phyloP scores from a whole-genome alignment of 2,113 vertebrate genomes.

The Falco punctatus region DNA sequence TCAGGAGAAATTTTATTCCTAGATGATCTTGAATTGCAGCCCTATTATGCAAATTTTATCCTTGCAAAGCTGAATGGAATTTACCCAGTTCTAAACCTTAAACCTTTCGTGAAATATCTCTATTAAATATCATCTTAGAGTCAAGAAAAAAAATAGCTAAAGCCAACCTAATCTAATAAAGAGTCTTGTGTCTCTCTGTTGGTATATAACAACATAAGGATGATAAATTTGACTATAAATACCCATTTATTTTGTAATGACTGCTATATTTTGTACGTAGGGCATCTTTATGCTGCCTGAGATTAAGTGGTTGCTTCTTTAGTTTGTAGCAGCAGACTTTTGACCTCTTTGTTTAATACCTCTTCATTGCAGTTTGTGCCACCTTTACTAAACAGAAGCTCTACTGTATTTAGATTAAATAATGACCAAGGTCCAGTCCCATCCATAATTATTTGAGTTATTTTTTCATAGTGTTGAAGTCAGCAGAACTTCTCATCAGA shows the following conservation, averaged over 20 bases:
- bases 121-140: not conserved
- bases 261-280: not conserved
- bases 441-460: not conserved
- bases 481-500: not conserved
- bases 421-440: not conserved
- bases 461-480: not conserved
- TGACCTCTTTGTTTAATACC: not conserved
- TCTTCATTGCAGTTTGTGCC: not conserved
- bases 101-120: not conserved
- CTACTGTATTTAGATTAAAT: not conserved
- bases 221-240: not conserved
- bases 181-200: not conserved
- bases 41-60: not conserved
- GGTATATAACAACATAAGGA: not conserved
- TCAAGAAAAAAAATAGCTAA: not conserved
- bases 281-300: not conserved
- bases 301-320: not conserved
- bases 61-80: not conserved
- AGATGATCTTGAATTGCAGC: not conserved
- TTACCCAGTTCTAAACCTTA: not conserved
- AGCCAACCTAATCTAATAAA: not conserved
- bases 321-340: not conserved
- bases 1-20: not conserved
- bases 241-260: not conserved
- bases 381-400: not conserved